Base-by-base conservation (phyloP, 2,888 invertebrate genomes). In the Hydraecia micacea region DNA sequence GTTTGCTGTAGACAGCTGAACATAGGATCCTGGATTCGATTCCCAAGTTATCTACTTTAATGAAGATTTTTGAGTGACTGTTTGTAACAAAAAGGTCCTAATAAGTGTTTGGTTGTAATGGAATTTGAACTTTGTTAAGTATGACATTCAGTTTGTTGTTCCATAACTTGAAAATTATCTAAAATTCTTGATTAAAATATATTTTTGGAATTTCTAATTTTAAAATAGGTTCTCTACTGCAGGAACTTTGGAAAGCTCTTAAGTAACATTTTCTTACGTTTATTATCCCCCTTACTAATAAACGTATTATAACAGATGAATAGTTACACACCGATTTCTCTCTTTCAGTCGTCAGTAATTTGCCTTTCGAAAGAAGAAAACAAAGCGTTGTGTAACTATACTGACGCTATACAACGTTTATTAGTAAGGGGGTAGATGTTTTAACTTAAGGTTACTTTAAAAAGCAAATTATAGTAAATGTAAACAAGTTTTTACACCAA, bases 401-500 rank as follows among this genome's bases (percentile, higher is more conserved):
- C 36, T 5, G 36, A 36, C 36, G 36, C 36, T 36, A 36, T 36
- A 36, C 36, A 36, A 36, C 36, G 36, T 36, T 4, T 36, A 36
- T 36, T 36, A 36, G 6, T 36, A 36, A 36, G 36, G 36, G 36
- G 36, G 6, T 36, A 32, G 11, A 18, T 11, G 3, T 67, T 15
- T n/a, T 25, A 13, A 13, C 25, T 15, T 42, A 42, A 73, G 9
- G 9, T 65, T 65, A n/a, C 15, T 36, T 65, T 67, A 11, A n/a
- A 66, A 39, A 65, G 9, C 28, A 42, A 32, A 18, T 60, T n/a
- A 15, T 25, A 28, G 18, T 62, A 36, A 73, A 67, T 58, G 49
- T 67, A 74, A 42, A 71, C 39, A 67, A 39, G 65, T 65, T 83
- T 55, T 65, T 69, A 65, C 32, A 46, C 2, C 1, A 66, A 62